Evolutionary conservation across 1,140 invertebrate genomes (phyloP), one percentile per base, ranked within the genome.

Genomic region (Ostrea edulis): DNA sequence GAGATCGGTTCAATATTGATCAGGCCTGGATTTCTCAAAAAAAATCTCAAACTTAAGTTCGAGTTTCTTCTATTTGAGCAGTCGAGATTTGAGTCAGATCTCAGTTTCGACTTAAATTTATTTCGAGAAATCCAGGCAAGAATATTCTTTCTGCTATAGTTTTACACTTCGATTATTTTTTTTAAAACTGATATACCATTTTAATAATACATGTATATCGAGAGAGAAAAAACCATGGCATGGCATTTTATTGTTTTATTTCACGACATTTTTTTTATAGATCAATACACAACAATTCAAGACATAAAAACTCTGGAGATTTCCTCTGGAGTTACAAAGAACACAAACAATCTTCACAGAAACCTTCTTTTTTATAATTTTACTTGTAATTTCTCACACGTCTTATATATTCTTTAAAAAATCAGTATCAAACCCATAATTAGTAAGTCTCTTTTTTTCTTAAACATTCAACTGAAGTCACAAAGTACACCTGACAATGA

Each of bases 211-310:
- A n/a, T n/a, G n/a, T n/a, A 44, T 44, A 44, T 44, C 35, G 2
- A 44, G 5, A 44, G 5, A 44, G 5, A 1, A 44, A 44, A 44
- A 1, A 44, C 1, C 35, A 44, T 1, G 35, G 35, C 35, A 44
- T 44, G 35, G 5, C 1, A 44, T 44, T 58, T 58, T 58, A 12
- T 58, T 58, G 3, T 17, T 58, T 58, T 58, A 58, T 58, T 58
- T 58, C 8, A 58, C 55, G 20, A 58, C 55, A 58, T 58, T 12
- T 58, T 44, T 71, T 25, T 71, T 8, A 71, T 62, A 22, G 12
- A 71, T 22, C 65, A 71, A 71, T 71, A 29, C 22, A 71, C 65
- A 25, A 71, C 65, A 71, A 71, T 71, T 29, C 65, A 71, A 71
- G 58, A 71, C 22, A 71, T 25, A 71, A 22, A 0, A 71, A 62